A percentile compares a stretch with the other conserved stretches of the same genome.
Evolutionary conservation across 1,140 invertebrate species (phyloP).

Genomic region (Dendroctonus valens): DNA sequence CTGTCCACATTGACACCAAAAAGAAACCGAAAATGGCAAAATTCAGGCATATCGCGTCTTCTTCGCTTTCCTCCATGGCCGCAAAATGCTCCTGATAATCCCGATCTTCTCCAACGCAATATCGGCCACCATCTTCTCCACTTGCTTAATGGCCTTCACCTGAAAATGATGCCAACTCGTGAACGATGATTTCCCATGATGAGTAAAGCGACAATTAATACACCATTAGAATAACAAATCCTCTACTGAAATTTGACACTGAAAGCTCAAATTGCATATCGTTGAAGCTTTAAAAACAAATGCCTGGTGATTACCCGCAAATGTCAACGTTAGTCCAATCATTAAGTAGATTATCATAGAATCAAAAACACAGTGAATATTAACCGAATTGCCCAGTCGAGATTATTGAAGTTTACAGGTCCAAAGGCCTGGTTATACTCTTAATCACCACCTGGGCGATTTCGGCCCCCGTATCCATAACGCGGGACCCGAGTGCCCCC

Average conservation of each 20-base stretch:
- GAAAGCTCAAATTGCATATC: too few relatives aligned
- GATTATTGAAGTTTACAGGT: conserved; percentile 4
- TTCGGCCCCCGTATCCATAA: conserved; percentile 44
- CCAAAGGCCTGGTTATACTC: conserved; percentile 26
- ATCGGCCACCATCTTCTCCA: conserved; percentile 24
- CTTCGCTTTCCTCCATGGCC: conserved; percentile 11
- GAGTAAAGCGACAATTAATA: too few relatives aligned
- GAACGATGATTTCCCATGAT: background rate
- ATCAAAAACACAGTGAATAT: too few relatives aligned
- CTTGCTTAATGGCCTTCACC: conserved; percentile 33
- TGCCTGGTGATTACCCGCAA: too few relatives aligned
- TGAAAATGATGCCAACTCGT: conserved; percentile 24
- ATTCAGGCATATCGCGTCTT: background rate
- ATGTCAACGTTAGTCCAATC: too few relatives aligned
- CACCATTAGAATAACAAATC: too few relatives aligned
- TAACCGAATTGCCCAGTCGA: too few relatives aligned
- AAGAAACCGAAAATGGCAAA: too few relatives aligned
- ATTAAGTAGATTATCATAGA: too few relatives aligned
- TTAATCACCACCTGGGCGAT: conserved; percentile 43
- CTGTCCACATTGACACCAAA: too few relatives aligned
- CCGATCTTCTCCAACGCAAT: conserved; percentile 25
- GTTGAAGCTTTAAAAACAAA: too few relatives aligned
- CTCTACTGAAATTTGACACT: too few relatives aligned
- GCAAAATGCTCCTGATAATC: conserved; percentile 14
- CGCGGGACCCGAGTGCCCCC: conserved; percentile 39